Percentiles rank a stretch among this genome's conserved stretches.
Conservation (phyloP, 2,113 vertebrate genomes). For the Urocynchramus pylzowi region DNA sequence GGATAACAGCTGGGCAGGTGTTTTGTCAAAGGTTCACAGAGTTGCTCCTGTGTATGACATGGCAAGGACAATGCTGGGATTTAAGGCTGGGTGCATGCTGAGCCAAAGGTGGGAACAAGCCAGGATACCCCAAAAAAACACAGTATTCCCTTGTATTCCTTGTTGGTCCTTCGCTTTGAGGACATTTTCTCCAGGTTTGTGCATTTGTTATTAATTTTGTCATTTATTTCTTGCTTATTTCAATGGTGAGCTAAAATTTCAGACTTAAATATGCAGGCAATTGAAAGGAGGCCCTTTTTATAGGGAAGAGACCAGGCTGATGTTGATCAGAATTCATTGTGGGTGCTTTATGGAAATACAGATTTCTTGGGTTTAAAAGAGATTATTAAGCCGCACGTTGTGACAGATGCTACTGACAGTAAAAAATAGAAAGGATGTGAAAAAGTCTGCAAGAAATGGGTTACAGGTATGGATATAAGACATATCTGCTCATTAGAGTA, state of each 20-base stretch:
- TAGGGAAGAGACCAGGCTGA: conserved; percentile 25
- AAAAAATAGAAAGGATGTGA: conserved; percentile 47
- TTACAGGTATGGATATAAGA: conserved; percentile 35
- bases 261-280: neutral
- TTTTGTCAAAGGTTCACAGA: neutral
- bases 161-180: neutral
- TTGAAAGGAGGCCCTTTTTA: conserved; percentile 8
- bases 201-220: conserved; percentile 23
- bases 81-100: neutral
- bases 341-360: conserved; percentile 59
- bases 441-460: conserved; percentile 26
- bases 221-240: conserved; percentile 14
- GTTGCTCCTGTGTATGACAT: neutral
- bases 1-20: neutral
- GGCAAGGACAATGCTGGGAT: neutral
- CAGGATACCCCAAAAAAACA: neutral
- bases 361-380: conserved; percentile 60
- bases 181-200: neutral
- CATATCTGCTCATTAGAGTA: conserved; percentile 21
- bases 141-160: neutral
- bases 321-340: conserved; percentile 66
- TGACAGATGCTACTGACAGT: conserved; percentile 66
- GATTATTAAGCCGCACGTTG: conserved; percentile 43
- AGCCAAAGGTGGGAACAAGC: neutral
- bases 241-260: neutral